Percentiles rank a stretch among this genome's conserved stretches.
Conservation (phyloP, 2,113 vertebrate genomes). For the Syrrhaptes paradoxus region DNA sequence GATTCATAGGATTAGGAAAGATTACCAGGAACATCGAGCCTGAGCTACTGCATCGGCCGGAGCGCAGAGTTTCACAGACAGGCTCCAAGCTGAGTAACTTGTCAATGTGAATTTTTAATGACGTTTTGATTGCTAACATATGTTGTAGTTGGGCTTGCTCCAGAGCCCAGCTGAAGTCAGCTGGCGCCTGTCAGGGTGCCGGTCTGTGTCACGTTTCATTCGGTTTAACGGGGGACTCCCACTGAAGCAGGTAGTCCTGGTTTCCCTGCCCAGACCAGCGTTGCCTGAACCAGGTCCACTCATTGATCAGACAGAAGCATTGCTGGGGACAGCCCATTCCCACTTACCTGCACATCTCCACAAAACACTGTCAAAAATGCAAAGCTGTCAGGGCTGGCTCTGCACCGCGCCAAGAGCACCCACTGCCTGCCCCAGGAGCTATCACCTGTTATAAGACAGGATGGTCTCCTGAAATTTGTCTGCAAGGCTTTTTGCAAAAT, state of each 20-base stretch:
- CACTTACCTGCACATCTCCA: accelerated
- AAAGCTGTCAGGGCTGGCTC: not conserved
- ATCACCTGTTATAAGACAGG: too few relatives aligned
- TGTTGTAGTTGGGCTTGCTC: slow-evolving; percentile 35
- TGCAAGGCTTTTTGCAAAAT: too few relatives aligned
- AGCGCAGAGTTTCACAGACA: not conserved
- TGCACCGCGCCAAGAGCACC: not conserved
- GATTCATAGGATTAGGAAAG: slow-evolving; percentile 12
- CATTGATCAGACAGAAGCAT: accelerated
- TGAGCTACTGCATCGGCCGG: not conserved
- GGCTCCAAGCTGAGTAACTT: slow-evolving; percentile 5
- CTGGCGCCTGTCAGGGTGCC: slow-evolving; percentile 4
- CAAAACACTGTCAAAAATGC: accelerated
- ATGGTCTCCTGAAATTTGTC: too few relatives aligned
- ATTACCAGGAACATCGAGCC: not conserved
- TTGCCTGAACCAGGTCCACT: not conserved
- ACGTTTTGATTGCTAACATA: slow-evolving; percentile 52
- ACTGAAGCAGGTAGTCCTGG: not conserved
- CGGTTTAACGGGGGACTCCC: not conserved
- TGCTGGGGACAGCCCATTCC: not conserved
- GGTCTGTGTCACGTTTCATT: not conserved
- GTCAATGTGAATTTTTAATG: slow-evolving; percentile 57
- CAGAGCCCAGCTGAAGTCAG: slow-evolving; percentile 41
- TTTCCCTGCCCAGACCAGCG: not conserved
- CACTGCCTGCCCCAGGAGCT: not conserved